phyloP scores from a whole-genome alignment of 2,113 vertebrate genomes.

The Pseudopipra pipra region DNA sequence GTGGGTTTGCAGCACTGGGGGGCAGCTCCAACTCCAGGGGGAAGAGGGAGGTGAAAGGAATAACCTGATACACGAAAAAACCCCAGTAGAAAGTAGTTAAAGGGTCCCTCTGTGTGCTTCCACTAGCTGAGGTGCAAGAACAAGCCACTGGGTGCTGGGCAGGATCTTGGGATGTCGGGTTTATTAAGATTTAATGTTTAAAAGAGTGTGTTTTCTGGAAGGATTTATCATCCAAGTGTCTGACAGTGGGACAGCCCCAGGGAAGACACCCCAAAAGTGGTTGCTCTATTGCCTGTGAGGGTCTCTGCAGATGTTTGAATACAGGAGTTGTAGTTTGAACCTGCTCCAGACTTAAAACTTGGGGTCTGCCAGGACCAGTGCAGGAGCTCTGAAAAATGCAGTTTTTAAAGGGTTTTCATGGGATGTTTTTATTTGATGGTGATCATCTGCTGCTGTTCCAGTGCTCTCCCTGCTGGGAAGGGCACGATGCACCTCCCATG shows the following conservation, averaged over 20 bases:
- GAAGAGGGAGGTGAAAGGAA: not conserved
- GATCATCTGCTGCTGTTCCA: not conserved
- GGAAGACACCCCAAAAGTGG: not conserved
- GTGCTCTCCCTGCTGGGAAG: not conserved
- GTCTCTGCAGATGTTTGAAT: not conserved
- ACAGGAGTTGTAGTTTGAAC: not conserved
- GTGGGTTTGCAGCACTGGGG: not conserved
- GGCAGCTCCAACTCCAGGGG: not conserved
- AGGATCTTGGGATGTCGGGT: not conserved
- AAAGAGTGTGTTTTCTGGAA: not conserved
- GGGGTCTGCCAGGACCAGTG: not conserved
- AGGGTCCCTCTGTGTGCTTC: accelerated
- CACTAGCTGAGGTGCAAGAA: accelerated
- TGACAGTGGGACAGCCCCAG: not conserved
- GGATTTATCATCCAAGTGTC: not conserved
- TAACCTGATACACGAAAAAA: not conserved
- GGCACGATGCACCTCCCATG: accelerated
- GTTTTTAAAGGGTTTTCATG: not conserved
- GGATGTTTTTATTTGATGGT: not conserved
- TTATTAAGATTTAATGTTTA: not conserved
- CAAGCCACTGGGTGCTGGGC: not conserved
- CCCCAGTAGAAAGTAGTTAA: accelerated
- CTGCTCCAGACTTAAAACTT: accelerated
- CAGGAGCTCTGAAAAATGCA: accelerated
- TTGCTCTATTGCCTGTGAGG: accelerated